Conservation (phyloP, 2,888 invertebrate genomes). For the Smittia aterrima region DNA sequence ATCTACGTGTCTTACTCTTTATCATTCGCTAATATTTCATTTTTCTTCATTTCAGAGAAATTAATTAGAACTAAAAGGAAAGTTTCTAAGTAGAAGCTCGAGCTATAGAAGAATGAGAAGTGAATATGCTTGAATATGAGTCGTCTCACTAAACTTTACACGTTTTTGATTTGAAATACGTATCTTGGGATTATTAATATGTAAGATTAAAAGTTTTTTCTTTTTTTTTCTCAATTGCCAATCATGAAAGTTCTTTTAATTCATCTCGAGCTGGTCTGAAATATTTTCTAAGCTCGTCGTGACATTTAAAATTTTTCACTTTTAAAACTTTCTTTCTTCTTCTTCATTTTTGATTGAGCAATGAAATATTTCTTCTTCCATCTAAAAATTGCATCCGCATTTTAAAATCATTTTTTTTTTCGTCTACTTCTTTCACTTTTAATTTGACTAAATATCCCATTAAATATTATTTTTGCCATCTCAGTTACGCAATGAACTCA, state of each 20-base stretch:
- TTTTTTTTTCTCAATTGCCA: conserved; percentile 38
- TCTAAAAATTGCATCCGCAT: not conserved
- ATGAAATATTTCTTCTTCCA: not conserved
- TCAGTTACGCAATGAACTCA: not conserved
- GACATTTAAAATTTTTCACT: not conserved
- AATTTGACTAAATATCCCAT: conserved; percentile 19
- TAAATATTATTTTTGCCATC: not conserved
- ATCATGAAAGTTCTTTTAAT: conserved; percentile 15
- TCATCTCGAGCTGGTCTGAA: not conserved
- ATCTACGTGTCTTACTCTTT: not conserved
- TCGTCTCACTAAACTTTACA: conserved; percentile 17
- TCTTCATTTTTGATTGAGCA: not conserved
- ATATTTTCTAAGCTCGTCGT: not conserved
- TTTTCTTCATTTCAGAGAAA: not conserved
- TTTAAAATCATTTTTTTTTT: conserved; percentile 7
- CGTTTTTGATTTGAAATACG: conserved; percentile 34
- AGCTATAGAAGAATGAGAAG: not conserved
- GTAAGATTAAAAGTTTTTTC: conserved; percentile 27
- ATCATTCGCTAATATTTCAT: too few relatives aligned
- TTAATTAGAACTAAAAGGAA: not conserved
- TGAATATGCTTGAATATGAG: conserved; percentile 2
- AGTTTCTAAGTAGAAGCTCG: not conserved
- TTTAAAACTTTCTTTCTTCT: not conserved
- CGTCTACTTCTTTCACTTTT: not conserved
- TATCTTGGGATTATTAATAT: conserved; percentile 41